These are phyloP conservation scores for Trogon melanurus DNA, from an alignment of 2,113 vertebrate species.

Conservation along the genomic window DNA sequence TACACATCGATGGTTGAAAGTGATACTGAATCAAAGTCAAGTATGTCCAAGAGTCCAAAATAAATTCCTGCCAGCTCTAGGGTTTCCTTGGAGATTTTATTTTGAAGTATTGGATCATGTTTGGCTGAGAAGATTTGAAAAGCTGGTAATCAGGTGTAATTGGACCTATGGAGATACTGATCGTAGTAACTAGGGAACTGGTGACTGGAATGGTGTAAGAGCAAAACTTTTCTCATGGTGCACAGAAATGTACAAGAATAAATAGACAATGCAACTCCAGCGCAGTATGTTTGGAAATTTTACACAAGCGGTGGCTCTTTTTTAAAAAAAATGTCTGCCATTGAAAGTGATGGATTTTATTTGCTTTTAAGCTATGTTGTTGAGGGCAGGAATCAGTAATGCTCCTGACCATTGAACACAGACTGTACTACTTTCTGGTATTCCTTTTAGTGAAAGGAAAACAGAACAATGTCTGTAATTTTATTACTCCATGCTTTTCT, in stretches of 20 bases:
- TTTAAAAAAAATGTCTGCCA: background rate
- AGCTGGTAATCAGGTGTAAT: background rate
- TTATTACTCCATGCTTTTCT: background rate
- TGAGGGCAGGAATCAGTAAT: slow-evolving; percentile 27
- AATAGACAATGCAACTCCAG: background rate
- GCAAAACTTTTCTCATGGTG: background rate
- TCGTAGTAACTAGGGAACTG: background rate
- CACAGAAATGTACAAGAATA: background rate
- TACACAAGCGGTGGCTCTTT: background rate
- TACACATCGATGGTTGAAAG: background rate
- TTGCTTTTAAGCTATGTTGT: slow-evolving; percentile 17
- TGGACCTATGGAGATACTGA: background rate
- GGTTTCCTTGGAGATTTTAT: background rate
- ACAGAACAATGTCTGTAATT: background rate
- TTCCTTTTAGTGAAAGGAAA: background rate
- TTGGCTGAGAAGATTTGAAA: background rate
- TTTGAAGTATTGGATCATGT: background rate
- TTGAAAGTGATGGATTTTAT: slow-evolving; percentile 37
- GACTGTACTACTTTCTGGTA: slow-evolving; percentile 14
- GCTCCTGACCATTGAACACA: slow-evolving; percentile 20
- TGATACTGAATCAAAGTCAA: background rate
- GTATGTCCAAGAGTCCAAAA: background rate
- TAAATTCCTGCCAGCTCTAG: background rate
- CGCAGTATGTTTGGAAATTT: background rate
- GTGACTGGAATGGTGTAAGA: background rate